Evolutionary conservation across 2,113 vertebrate genomes (phyloP).

Genomic region (rat (Rattus norvegicus)): GRCr8 NC_086022.1:12411501-12412000

Average conservation of each 20-base stretch:
- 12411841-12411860: neutral
- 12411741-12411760: neutral
- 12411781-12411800: conserved; percentile 19
- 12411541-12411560: neutral
- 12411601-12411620: neutral
- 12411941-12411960: neutral
- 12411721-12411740: conserved; percentile 9
- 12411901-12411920: neutral
- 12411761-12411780: neutral
- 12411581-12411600: neutral
- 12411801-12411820: neutral
- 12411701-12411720: neutral
- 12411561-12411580: neutral
- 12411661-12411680: neutral
- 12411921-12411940: neutral
- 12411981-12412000: neutral
- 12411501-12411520: neutral
- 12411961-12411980: neutral
- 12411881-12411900: neutral
- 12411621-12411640: neutral
- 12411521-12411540: neutral
- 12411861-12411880: neutral
- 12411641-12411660: neutral
- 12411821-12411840: neutral
- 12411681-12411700: conserved; percentile 10